phyloP scores from a whole-genome alignment of 2,113 vertebrate species.

The Tor tambroides region DNA sequence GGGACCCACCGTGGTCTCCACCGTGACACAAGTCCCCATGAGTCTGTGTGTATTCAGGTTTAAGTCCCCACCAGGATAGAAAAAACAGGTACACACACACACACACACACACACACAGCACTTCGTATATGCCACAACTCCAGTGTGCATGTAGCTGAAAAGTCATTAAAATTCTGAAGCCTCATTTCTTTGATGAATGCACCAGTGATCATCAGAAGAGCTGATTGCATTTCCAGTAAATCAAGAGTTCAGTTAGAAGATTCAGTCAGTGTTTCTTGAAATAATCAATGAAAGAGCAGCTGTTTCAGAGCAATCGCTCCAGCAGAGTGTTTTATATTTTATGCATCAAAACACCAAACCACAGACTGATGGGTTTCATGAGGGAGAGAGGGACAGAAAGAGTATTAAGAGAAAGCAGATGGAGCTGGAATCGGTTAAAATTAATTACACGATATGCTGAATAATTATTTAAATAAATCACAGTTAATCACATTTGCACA shows the following conservation, averaged over 20 bases:
- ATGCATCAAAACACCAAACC: neutral
- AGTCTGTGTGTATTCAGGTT: no score
- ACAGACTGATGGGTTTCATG: neutral
- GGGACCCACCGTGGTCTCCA: no score
- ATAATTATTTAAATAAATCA: neutral
- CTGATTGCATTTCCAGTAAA: slow-evolving; percentile 5
- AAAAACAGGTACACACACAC: no score
- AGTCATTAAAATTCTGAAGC: slow-evolving; percentile 21
- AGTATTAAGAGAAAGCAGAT: neutral
- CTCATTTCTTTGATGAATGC: slow-evolving; percentile 20
- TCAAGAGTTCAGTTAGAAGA: slow-evolving; percentile 13
- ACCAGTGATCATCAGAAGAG: neutral
- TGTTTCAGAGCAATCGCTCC: neutral
- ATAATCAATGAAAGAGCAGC: slow-evolving; percentile 8
- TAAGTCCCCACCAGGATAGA: no score
- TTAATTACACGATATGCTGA: neutral
- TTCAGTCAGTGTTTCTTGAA: slow-evolving; percentile 9
- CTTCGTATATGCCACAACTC: neutral
- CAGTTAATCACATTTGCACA: neutral
- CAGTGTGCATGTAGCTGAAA: neutral
- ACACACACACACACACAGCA: neutral
- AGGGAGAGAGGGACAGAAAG: neutral
- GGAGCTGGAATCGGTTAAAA: neutral
- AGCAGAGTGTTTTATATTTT: neutral
- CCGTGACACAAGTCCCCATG: no score